Evolutionary conservation across 2,888 invertebrate genomes (phyloP).

Genomic region (Leuctra nigra): DNA sequence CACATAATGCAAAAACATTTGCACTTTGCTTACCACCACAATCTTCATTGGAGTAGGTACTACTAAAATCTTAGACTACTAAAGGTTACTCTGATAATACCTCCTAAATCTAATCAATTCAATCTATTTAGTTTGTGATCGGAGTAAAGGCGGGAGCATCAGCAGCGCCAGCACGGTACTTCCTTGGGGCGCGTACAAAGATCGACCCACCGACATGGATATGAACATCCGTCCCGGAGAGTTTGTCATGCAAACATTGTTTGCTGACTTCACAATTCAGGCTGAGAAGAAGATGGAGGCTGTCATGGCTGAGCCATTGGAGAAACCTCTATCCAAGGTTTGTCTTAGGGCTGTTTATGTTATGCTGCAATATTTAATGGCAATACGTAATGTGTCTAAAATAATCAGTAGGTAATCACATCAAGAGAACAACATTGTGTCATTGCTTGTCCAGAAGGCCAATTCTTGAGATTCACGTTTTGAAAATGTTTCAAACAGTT

Average conservation of each 20-base stretch:
- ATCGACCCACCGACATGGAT: slow-evolving; percentile 51
- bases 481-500: too few species aligned
- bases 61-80: not conserved
- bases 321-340: slow-evolving; percentile 84
- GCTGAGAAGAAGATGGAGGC: slow-evolving; percentile 94
- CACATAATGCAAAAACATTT: too few species aligned
- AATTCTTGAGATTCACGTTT: too few species aligned
- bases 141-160: slow-evolving; percentile 41
- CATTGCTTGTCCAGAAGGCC: too few species aligned
- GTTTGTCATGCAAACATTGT: slow-evolving; percentile 91
- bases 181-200: slow-evolving; percentile 81
- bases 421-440: too few species aligned
- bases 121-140: slow-evolving; percentile 3
- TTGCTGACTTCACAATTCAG: slow-evolving; percentile 90
- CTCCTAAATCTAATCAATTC: not conserved
- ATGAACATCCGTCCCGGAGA: slow-evolving; percentile 81
- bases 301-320: slow-evolving; percentile 87
- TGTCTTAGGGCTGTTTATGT: too few species aligned
- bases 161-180: slow-evolving; percentile 43
- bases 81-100: not conserved
- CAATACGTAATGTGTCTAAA: too few species aligned
- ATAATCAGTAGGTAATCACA: too few species aligned
- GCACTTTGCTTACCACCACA: not conserved
- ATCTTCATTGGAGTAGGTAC: not conserved
- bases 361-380: too few species aligned